Percentiles rank a stretch among this genome's conserved stretches.
phyloP scores from a whole-genome alignment of 2,113 vertebrate genomes.

The Toxotes chatareus region DNA sequence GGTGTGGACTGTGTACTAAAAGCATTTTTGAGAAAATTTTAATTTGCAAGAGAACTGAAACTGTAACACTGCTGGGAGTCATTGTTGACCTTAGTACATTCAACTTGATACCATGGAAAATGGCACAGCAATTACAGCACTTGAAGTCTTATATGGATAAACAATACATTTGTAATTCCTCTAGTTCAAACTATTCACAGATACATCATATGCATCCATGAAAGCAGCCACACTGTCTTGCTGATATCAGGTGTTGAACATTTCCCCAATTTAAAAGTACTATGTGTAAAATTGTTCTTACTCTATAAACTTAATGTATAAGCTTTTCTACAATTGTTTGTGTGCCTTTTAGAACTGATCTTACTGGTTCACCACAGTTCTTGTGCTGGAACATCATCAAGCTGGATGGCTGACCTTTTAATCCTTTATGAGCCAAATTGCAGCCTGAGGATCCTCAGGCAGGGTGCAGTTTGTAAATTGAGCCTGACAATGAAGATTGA shows the following conservation, averaged over 20 bases:
- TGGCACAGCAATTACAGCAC: background rate
- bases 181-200: background rate
- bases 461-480: conserved; percentile 38
- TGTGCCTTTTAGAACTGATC: background rate
- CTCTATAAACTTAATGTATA: background rate
- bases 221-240: background rate
- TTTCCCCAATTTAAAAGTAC: background rate
- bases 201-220: background rate
- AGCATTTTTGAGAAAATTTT: background rate
- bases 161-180: background rate
- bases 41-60: background rate
- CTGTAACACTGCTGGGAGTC: background rate
- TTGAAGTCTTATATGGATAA: background rate
- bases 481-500: conserved; percentile 53
- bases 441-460: conserved; percentile 21
- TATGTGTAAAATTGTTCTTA: background rate
- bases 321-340: background rate
- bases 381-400: conserved; percentile 1
- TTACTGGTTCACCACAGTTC: background rate
- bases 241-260: background rate
- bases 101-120: background rate
- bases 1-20: background rate
- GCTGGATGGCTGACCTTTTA: conserved; percentile 26
- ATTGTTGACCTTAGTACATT: too few relatives aligned
- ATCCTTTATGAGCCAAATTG: conserved; percentile 45